phyloP scores from a whole-genome alignment of 2,888 invertebrate genomes.

The Tetranychus truncatus region DNA sequence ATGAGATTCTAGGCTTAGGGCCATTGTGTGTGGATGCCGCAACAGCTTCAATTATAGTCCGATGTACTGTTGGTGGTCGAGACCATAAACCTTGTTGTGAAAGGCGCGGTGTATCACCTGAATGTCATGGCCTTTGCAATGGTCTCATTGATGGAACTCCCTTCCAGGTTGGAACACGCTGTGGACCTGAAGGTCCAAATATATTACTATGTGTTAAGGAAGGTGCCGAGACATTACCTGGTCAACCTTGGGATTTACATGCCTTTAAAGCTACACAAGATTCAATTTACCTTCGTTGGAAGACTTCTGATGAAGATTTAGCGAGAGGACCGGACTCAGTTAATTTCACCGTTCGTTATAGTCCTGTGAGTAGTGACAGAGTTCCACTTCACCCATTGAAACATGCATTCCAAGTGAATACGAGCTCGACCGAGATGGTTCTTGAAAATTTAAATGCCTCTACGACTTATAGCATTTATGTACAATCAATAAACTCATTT shows the following conservation, averaged over 20 bases:
- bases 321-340: constrained; percentile 34
- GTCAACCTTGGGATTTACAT: constrained; percentile 55
- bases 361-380: neutral
- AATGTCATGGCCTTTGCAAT: constrained; percentile 52
- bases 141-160: constrained; percentile 43
- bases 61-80: constrained; percentile 46
- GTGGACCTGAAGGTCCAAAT: constrained; percentile 23
- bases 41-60: constrained; percentile 52
- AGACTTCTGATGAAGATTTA: constrained; percentile 42
- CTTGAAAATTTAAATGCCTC: constrained; percentile 47
- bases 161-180: constrained; percentile 41
- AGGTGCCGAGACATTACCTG: constrained; percentile 59
- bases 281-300: constrained; percentile 50
- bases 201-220: constrained; percentile 40
- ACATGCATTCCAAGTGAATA: constrained; percentile 22
- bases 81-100: constrained; percentile 58
- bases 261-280: constrained; percentile 42
- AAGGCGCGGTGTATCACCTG: constrained; percentile 49
- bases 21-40: constrained; percentile 43
- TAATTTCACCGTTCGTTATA: constrained; percentile 5
- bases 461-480: constrained; percentile 57
- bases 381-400: constrained; percentile 19
- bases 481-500: constrained; percentile 53
- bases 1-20: constrained; percentile 52
- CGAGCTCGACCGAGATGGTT: constrained; percentile 20